Conservation (phyloP, 2,888 invertebrate species). For the Phortica okadai region DNA sequence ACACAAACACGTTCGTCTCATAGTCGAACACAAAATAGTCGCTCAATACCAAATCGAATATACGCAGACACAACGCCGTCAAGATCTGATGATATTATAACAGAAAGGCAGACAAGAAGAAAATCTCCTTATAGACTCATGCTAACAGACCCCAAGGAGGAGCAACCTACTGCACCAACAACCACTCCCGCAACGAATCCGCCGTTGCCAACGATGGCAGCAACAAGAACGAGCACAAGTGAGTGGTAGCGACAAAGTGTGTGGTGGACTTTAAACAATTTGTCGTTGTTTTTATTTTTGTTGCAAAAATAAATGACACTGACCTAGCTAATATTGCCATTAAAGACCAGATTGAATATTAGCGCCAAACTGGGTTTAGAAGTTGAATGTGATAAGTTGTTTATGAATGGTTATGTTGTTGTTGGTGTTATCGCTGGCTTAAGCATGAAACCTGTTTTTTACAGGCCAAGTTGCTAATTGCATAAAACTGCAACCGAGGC, state of each 20-base stretch:
- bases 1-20: too few relatives aligned
- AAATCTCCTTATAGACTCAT: not conserved
- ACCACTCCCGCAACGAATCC: not conserved
- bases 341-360: slow-evolving; percentile 6
- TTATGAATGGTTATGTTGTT: not conserved
- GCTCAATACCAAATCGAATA: too few relatives aligned
- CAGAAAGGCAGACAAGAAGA: not conserved
- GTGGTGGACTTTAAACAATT: not conserved
- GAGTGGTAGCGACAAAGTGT: not conserved
- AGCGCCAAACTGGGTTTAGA: not conserved
- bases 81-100: not conserved
- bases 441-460: too few relatives aligned
- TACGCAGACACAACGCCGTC: not conserved
- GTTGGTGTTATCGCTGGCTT: too few relatives aligned
- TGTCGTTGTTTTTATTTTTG: not conserved
- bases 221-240: slow-evolving; percentile 19
- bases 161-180: not conserved
- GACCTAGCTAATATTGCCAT: slow-evolving; percentile 11
- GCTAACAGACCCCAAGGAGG: not conserved
- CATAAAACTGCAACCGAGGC: too few relatives aligned
- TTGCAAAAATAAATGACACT: not conserved
- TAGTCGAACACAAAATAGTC: not conserved
- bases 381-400: not conserved
- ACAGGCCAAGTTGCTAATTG: too few relatives aligned
- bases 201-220: not conserved